A percentile compares a stretch with the other conserved stretches of the same genome.
Conservation (phyloP, 2,113 vertebrate species). For the Nyctibius bracteatus region DNA sequence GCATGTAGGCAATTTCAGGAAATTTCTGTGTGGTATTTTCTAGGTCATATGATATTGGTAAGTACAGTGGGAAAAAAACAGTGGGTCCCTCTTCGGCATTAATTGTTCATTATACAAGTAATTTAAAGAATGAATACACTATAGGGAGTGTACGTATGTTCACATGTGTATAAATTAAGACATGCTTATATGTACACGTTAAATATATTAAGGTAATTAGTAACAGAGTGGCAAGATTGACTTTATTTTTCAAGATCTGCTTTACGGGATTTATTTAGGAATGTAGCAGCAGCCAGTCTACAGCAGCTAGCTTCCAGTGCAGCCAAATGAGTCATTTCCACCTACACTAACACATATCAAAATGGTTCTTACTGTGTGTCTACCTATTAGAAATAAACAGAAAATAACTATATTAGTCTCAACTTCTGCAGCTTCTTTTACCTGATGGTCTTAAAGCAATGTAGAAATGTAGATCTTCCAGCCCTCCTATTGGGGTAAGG, state of each 20-base stretch:
- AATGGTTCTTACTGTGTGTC: constrained; percentile 47
- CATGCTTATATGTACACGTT: not conserved
- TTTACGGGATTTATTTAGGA: constrained; percentile 43
- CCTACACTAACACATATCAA: constrained; percentile 65
- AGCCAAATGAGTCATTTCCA: constrained; percentile 64
- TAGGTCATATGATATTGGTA: not conserved
- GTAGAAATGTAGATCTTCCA: not conserved
- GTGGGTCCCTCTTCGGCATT: not conserved
- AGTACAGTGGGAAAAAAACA: not conserved
- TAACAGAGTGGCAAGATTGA: not conserved
- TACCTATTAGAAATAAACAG: constrained; percentile 45
- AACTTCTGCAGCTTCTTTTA: constrained; percentile 9
- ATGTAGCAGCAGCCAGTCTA: constrained; percentile 28
- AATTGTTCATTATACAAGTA: not conserved
- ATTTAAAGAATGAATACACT: not conserved
- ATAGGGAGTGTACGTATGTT: not conserved
- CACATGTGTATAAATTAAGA: not conserved
- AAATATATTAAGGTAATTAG: not conserved
- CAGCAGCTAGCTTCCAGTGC: constrained; percentile 50
- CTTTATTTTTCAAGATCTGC: not conserved
- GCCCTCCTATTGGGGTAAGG: not conserved
- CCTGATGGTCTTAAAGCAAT: not conserved
- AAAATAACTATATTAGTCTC: not conserved
- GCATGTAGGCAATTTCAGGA: not conserved
- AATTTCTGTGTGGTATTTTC: not conserved